Conservation (phyloP, 1,140 invertebrate species). For the Artemia franciscana region DNA sequence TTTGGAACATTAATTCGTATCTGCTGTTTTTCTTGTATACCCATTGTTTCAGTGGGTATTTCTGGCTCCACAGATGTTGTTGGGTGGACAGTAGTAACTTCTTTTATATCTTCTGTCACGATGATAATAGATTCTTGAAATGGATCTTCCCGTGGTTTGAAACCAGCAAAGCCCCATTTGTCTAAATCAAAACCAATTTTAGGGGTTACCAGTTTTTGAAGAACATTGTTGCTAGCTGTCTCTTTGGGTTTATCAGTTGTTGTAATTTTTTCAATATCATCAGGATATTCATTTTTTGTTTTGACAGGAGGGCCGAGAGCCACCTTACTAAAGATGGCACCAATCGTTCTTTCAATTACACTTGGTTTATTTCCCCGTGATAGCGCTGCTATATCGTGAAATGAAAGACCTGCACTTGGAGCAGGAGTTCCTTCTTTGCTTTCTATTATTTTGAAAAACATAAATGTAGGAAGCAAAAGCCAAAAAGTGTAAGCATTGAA, state of each 20-base stretch:
- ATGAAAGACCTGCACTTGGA: slow-evolving; percentile 3
- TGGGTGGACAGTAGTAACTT: not conserved
- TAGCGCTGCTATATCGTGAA: slow-evolving; percentile 9
- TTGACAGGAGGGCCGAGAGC: slow-evolving; percentile 27
- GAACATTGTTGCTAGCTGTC: not conserved
- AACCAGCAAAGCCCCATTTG: not conserved
- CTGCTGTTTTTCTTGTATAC: not conserved
- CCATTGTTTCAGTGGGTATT: not conserved
- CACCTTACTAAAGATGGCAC: slow-evolving; percentile 38
- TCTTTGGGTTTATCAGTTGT: not conserved
- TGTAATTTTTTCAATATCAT: not conserved
- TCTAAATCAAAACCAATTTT: not conserved
- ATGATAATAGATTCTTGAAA: not conserved
- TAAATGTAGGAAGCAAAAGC: too few species aligned
- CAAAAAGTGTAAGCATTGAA: too few species aligned
- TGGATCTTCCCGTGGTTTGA: not conserved
- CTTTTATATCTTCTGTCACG: not conserved
- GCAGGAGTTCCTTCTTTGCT: not conserved
- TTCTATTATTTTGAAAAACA: too few species aligned
- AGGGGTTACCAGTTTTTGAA: not conserved
- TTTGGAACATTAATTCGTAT: not conserved
- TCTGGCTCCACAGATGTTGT: not conserved
- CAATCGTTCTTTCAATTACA: slow-evolving; percentile 31
- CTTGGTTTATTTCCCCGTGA: slow-evolving; percentile 10
- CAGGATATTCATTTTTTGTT: not conserved